Evolutionary conservation across 53 echinoderm and acorn worm species (phyloP), one percentile per base, ranked within the genome.

Genomic region (Mesocentrotus franciscanus): DNA sequence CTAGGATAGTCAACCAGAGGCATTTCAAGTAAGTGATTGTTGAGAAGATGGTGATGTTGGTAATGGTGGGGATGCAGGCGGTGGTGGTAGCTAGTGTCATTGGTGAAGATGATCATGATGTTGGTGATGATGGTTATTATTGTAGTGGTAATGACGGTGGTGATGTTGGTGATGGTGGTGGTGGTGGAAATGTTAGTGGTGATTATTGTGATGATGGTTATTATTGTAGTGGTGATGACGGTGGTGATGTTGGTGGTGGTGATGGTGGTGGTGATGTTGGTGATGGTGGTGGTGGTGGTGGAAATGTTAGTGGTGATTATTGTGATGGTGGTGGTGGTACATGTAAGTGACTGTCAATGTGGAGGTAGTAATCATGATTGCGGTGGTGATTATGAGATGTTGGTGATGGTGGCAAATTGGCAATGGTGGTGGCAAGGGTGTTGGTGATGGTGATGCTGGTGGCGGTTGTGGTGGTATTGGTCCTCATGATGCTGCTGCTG

Each of bases 11-110:
- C 59, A 98, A 96, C 90, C 96, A 95, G 29, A 95, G 97, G 61
- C 98, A 98, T 79, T 98, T 97, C 90, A 95, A 97, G 98, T 98
- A 95, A 98, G 98, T 95, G 95, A 89, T 95, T 33, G 89, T 95
- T 72, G 29, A 71, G 90, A 36, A 62, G 95, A 90, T 91, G 84
- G 76, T 94, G 85, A 83, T 94, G 94, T 15, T 93, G 94, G 60
- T 90, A 61, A 78, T 93, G 94, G 78, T 93, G 90, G 90, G 90
- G 95, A 95, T 95, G 90, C 57, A 91, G 90, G 22, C 68, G 90
- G 85, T 90, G 49, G 34, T 95, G 90, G 55, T 95, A 71, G 90
- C 27, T 95, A 71, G 59, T 95, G 90, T n/a, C 70, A 72, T 68
- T 95, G 55, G 55, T 91, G 68, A 95, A 91, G 78, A 90, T 95